Percentiles rank a stretch among this genome's conserved stretches.
Evolutionary conservation across 2,113 vertebrate genomes (phyloP).

Genomic region (Drymodes brunneopygia): DNA sequence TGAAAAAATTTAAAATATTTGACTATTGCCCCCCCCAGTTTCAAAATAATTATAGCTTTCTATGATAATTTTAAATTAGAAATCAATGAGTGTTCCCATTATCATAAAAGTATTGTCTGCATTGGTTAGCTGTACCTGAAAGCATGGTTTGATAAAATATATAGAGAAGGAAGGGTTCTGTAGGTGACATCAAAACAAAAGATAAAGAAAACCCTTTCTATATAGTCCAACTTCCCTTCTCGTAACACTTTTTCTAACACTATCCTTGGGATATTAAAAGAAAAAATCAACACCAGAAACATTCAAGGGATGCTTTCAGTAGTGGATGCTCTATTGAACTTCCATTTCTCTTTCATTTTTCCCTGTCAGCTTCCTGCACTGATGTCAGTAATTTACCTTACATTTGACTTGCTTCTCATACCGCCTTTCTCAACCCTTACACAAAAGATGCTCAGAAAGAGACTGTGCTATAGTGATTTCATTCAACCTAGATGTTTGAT

Average conservation of each 20-base stretch:
- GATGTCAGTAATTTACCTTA: constrained; percentile 12
- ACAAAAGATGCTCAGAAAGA: constrained; percentile 24
- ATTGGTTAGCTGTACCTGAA: background rate
- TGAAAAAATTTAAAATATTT: background rate
- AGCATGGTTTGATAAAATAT: background rate
- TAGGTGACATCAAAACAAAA: background rate
- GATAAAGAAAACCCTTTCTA: background rate
- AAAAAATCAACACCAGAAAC: background rate
- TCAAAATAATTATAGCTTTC: background rate
- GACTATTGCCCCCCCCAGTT: fast-evolving
- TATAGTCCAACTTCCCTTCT: background rate
- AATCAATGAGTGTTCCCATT: background rate
- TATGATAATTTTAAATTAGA: background rate
- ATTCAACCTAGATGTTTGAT: constrained; percentile 22
- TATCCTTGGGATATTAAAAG: background rate
- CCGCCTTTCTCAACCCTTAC: background rate
- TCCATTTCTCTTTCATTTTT: background rate
- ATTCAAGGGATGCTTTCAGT: background rate
- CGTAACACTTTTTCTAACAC: background rate
- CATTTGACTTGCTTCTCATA: background rate
- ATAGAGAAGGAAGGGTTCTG: background rate
- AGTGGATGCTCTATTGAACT: background rate
- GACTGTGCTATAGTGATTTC: background rate
- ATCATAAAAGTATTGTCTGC: background rate
- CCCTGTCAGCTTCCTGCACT: background rate